Conservation (phyloP, 92 coral and sea anemone genomes). For the Zoanthus sansibaricus region DNA sequence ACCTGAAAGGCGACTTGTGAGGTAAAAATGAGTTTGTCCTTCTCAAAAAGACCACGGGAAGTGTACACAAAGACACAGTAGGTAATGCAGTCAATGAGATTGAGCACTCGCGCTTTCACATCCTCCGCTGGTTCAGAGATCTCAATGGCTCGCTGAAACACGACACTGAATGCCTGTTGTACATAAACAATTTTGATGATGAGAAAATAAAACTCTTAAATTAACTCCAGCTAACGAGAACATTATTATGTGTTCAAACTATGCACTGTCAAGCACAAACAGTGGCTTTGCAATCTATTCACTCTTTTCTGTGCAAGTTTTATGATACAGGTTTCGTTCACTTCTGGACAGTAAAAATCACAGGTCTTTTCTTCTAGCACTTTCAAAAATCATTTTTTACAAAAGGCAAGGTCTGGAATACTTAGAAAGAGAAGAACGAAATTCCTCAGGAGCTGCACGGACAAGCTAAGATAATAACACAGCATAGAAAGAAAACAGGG, state of each 20-base stretch:
- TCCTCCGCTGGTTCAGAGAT: conserved; percentile 96
- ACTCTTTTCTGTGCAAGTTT: not conserved
- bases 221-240: not conserved
- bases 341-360: too few species aligned
- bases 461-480: too few species aligned
- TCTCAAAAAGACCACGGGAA: conserved; percentile 97
- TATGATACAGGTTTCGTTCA: not conserved
- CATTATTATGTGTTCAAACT: not conserved
- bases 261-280: not conserved
- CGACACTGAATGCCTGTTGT: conserved; percentile 95
- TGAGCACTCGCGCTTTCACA: conserved; percentile 90
- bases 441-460: too few species aligned
- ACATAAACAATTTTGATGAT: not conserved
- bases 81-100: conserved; percentile 96
- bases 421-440: too few species aligned
- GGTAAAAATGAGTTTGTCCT: conserved; percentile 96
- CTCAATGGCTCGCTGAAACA: conserved; percentile 95
- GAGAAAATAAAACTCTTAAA: not conserved
- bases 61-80: conserved; percentile 98
- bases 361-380: too few species aligned
- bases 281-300: not conserved
- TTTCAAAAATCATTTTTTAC: too few species aligned
- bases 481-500: too few species aligned
- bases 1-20: conserved; percentile 99
- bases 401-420: too few species aligned